Conservation (phyloP, 2,888 invertebrate genomes). For the Lysandra bellargus region DNA sequence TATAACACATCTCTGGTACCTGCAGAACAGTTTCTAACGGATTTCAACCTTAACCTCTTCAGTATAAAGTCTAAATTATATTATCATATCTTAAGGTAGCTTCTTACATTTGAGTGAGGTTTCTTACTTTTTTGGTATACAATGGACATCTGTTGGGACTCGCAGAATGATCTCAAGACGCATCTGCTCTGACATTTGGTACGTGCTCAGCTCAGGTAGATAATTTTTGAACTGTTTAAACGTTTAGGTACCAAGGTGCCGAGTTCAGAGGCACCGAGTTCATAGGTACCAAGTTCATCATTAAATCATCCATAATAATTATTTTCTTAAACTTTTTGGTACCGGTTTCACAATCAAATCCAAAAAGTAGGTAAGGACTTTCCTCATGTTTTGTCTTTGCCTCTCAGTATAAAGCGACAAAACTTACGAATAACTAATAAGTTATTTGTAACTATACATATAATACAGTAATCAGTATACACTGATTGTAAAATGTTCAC, state of each 20-base stretch:
- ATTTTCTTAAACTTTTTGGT: too few species aligned
- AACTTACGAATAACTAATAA: too few species aligned
- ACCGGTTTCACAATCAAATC: too few species aligned
- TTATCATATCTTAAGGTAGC: neutral
- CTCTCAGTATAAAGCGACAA: too few species aligned
- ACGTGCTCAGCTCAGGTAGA: conserved; percentile 63
- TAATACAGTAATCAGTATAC: too few species aligned
- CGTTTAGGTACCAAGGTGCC: neutral
- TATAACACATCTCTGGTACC: neutral
- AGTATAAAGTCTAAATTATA: neutral
- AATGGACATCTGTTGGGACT: conserved; percentile 49
- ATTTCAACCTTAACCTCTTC: neutral
- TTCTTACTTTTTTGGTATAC: conserved; percentile 19
- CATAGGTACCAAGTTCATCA: neutral
- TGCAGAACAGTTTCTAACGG: neutral
- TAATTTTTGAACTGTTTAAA: conserved; percentile 40
- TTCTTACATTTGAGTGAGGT: neutral
- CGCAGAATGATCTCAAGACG: conserved; percentile 63
- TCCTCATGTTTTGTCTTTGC: too few species aligned
- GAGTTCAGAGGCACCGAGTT: neutral
- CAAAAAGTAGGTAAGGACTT: too few species aligned
- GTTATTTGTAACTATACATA: too few species aligned
- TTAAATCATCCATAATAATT: too few species aligned
- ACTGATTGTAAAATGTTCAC: too few species aligned
- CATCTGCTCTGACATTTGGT: conserved; percentile 76